Conservation (phyloP, 2,888 invertebrate species). For the Mythimna loreyi region DNA sequence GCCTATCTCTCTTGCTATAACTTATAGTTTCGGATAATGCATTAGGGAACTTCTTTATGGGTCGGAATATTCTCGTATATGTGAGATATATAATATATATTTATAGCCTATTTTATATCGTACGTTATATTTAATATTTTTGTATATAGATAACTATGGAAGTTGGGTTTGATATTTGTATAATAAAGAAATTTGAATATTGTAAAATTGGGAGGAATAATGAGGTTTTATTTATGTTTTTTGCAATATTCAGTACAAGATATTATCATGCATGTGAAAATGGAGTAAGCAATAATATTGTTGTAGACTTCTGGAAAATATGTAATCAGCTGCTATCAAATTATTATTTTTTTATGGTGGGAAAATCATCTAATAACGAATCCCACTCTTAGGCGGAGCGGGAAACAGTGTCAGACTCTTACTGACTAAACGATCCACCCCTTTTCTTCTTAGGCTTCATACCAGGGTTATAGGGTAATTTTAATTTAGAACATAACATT, state of each 20-base stretch:
- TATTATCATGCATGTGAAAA: too few relatives aligned
- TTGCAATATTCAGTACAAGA: neutral
- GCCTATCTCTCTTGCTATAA: constrained; percentile 86
- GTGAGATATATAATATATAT: constrained; percentile 73
- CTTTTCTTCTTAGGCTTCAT: too few relatives aligned
- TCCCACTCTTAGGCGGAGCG: too few relatives aligned
- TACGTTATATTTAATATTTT: constrained; percentile 50
- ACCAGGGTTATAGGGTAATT: too few relatives aligned
- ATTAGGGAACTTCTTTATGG: constrained; percentile 90
- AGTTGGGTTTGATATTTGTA: constrained; percentile 3
- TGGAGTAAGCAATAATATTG: too few relatives aligned
- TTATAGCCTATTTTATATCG: constrained; percentile 62
- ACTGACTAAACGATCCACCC: too few relatives aligned
- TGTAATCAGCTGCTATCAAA: too few relatives aligned
- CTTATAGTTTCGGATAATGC: constrained; percentile 91
- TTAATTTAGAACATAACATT: too few relatives aligned
- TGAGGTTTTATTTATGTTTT: neutral
- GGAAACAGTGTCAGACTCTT: too few relatives aligned
- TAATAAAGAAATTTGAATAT: constrained; percentile 20
- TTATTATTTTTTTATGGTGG: too few relatives aligned
- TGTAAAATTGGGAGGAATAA: neutral
- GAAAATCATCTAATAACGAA: too few relatives aligned
- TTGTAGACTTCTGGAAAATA: too few relatives aligned
- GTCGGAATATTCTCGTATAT: constrained; percentile 84
- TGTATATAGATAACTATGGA: constrained; percentile 32